Percentiles rank a stretch among this genome's conserved stretches.
These are phyloP conservation scores for Ascaphus truei DNA, from an alignment of 2,113 vertebrate species.

Conservation along the genomic window DNA sequence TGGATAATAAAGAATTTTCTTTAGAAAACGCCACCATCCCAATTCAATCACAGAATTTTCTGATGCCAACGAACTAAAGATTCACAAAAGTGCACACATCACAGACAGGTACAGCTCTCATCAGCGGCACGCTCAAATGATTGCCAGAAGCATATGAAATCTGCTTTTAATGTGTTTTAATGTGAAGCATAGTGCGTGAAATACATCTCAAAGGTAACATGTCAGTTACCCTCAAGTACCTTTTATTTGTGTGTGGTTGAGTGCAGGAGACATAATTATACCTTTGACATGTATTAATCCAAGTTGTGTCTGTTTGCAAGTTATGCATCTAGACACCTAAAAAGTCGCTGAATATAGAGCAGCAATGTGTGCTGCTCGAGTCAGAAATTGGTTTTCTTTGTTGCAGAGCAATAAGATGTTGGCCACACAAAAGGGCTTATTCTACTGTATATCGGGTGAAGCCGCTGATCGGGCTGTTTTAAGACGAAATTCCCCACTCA, in stretches of 20 bases:
- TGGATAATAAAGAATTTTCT: neutral
- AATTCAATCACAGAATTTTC: neutral
- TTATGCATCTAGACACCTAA: constrained; percentile 4
- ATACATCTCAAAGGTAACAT: constrained; percentile 21
- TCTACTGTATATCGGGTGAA: too few species aligned
- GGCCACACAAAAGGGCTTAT: too few species aligned
- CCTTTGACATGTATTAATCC: constrained; percentile 24
- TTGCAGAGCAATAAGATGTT: too few species aligned
- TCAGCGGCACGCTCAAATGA: constrained; percentile 7
- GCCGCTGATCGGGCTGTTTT: too few species aligned
- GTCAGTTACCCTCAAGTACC: constrained; percentile 25
- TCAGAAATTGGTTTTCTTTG: too few species aligned
- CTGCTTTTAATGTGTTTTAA: constrained; percentile 27
- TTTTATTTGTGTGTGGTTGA: constrained; percentile 17
- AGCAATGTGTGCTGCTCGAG: too few species aligned
- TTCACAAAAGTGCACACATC: neutral
- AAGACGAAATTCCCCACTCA: too few species aligned
- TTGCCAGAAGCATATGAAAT: constrained; percentile 18
- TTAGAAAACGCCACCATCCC: neutral
- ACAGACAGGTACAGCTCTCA: constrained; percentile 5
- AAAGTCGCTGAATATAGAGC: neutral
- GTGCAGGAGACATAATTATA: constrained; percentile 15
- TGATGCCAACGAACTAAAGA: constrained; percentile 2
- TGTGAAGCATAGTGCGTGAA: constrained; percentile 25
- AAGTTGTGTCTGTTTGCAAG: neutral